Evolutionary conservation across 2,888 invertebrate genomes (phyloP), one percentile per base, ranked within the genome.

Genomic region (Liposcelis brunnea): DNA sequence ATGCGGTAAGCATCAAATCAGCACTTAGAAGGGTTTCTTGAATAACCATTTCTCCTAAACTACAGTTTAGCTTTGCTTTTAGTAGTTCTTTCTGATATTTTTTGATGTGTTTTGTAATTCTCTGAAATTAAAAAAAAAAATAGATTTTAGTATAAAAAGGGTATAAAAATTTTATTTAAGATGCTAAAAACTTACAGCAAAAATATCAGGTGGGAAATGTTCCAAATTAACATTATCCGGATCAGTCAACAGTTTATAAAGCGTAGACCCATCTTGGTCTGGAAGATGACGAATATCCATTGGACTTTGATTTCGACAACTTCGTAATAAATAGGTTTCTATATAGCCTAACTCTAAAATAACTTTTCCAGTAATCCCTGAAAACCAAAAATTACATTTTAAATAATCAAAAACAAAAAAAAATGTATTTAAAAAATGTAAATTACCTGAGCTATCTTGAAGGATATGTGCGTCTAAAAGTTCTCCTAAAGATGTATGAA

Each of bases 141-240:
- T n/a, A n/a, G n/a, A n/a, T n/a, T n/a, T 14, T 11, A 44, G 44
- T 3, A 2, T 32, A 46, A 19, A 46, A 26, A 32, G 26, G 18
- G 18, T 8, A 40, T 5, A 21, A 26, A 45, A 34, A 10, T 14
- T 10, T 44, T 11, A 38, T 12, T 44, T 14, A 43, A 26, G 33
- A 40, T 32, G 15, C 12, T 14, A 16, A 16, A 12, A 2, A 45
- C 61, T 55, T 55, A 74, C 74, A 58, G 70, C 68, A 56, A 75
- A 68, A 14, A 69, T 60, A 52, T 73, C 71, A 14, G 67, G 58
- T 1, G 72, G 68, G 8, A 75, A 61, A 54, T 69, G 63, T 46
- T 75, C 74, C 42, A 76, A 58, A 45, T 65, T 61, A 7, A 75
- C 70, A 52, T 65, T 66, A 58, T 76, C 74, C 16, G 76, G 74